Percentiles rank a stretch among this genome's conserved stretches.
These are phyloP conservation scores for Melanophora roralis DNA, from an alignment of 2,888 invertebrate genomes.

Conservation along the genomic window DNA sequence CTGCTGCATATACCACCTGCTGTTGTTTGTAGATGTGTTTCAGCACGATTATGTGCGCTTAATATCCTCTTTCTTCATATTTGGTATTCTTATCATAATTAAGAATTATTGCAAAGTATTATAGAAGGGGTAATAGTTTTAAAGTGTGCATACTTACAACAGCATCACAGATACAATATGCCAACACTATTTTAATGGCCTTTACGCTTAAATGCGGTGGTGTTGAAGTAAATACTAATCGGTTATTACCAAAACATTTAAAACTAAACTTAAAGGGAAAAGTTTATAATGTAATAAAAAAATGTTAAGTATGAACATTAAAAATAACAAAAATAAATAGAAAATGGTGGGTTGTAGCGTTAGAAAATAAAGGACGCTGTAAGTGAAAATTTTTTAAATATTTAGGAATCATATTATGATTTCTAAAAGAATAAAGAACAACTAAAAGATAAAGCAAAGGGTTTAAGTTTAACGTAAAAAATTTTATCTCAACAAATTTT, in stretches of 20 bases:
- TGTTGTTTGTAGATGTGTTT: background rate
- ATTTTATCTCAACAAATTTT: too few species aligned
- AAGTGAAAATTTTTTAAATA: too few species aligned
- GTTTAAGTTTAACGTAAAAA: too few species aligned
- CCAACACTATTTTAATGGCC: conserved; percentile 14
- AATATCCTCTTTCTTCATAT: conserved; percentile 37
- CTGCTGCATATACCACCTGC: background rate
- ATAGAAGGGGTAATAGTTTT: conserved; percentile 19
- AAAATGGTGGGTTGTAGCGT: too few species aligned
- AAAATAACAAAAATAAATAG: too few species aligned
- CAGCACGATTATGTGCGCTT: conserved; percentile 14
- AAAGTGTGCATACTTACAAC: conserved; percentile 2
- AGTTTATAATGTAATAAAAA: too few species aligned
- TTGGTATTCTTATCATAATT: conserved; percentile 56
- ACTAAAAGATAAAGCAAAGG: too few species aligned
- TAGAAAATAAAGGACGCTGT: too few species aligned
- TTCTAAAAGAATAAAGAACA: too few species aligned
- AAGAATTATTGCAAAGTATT: conserved; percentile 47
- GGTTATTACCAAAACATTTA: background rate
- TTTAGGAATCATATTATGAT: too few species aligned
- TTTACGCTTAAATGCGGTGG: background rate
- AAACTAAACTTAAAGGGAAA: too few species aligned
- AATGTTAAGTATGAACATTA: too few species aligned
- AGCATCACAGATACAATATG: conserved; percentile 15
- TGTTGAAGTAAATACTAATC: background rate